Base-by-base conservation (phyloP, 2,888 invertebrate species). In the Spialia ferax region DNA sequence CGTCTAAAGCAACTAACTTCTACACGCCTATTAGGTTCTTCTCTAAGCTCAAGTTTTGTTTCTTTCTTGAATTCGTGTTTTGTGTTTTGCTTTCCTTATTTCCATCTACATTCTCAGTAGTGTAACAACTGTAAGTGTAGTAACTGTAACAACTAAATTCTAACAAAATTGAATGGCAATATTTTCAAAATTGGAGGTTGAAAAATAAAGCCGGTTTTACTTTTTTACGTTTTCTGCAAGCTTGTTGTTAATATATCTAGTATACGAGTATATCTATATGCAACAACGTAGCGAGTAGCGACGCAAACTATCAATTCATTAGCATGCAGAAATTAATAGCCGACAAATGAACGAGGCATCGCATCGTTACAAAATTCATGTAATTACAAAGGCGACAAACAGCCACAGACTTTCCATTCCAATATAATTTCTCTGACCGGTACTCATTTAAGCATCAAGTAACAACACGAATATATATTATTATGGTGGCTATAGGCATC, bases 401-500 rank as follows among this genome's bases (percentile, higher is more conserved):
- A 57, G 54, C 69, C 68, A 68, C n/a, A n/a, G n/a, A n/a, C 61
- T 74, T 75, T 73, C 71, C 72, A 70, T 73, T 71, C 72, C 72
- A 71, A 73, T 72, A 71, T 70, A 73, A 70, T 73, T 68, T 72
- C 70, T 65, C 57, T 65, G 69, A 64, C 66, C 74, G 73, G 73
- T 74, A 71, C 75, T 66, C 69, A 75, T 80, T 80, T 81, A 64
- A 64, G 64, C 64, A 50, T 71, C 73, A 76, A 79, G 76, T 76
- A 70, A 74, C 72, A 72, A 81, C 79, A 80, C 77, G 77, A 76
- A 74, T 79, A 48, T 79, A 48, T 57, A 64, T 64, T 55, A 75
- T 38, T 72, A 71, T 73, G 79, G 79, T 80, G 78, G 77, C 74
- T 83, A 82, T 79, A 86, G 84, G 86, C 83, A 86, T 88, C 89